Conservation (phyloP, 35 echinoderm and acorn worm species). For the Patiria miniata region DNA sequence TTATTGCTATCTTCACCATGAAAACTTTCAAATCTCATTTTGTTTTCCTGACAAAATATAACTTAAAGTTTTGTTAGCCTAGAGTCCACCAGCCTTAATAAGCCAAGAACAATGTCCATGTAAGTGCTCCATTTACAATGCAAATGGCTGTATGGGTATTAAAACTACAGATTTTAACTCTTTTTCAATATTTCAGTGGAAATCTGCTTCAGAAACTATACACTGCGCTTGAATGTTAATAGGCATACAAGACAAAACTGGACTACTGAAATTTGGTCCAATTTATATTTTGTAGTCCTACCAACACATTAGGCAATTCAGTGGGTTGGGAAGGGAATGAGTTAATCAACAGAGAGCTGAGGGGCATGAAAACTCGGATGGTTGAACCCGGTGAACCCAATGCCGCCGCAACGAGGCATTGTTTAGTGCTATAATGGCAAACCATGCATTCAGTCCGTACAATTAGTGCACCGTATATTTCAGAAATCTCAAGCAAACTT, state of each 20-base stretch:
- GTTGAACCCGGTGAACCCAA: constrained; percentile 4
- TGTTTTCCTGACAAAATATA: no score
- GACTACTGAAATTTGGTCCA: neutral
- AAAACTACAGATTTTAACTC: no score
- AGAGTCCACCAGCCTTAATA: no score
- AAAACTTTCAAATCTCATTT: no score
- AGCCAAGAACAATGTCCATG: no score
- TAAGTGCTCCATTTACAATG: no score
- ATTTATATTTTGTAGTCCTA: neutral
- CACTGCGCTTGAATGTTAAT: neutral
- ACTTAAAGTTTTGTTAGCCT: no score
- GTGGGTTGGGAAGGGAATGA: neutral
- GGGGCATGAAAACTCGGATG: neutral
- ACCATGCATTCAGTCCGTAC: constrained; percentile 7
- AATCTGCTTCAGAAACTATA: no score
- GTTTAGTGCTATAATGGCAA: constrained; percentile 3
- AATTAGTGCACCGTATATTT: neutral
- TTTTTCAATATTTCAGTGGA: no score
- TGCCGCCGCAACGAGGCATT: neutral
- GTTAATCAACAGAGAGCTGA: neutral
- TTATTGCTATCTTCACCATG: no score
- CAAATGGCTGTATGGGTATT: no score
- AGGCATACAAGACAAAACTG: neutral
- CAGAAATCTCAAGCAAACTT: no score
- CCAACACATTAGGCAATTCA: neutral